Conservation (phyloP, 1,140 invertebrate species). For the Whitmania pigra region DNA sequence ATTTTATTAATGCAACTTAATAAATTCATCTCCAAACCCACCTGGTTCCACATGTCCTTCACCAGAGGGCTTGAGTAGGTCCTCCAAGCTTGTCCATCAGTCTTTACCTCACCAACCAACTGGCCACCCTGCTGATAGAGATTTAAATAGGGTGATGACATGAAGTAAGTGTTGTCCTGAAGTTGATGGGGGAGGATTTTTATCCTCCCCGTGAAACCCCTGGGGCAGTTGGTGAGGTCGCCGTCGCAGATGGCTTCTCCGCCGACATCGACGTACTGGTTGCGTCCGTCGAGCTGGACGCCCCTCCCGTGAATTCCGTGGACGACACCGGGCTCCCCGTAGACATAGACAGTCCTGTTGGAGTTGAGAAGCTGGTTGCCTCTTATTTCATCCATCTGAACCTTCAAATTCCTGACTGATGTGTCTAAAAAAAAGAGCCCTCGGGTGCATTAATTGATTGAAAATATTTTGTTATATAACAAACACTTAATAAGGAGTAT, state of each 20-base stretch:
- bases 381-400: slow-evolving; percentile 28
- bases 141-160: slow-evolving; percentile 35
- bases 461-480: too few species aligned
- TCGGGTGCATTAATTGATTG: slow-evolving; percentile 4
- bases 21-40: too few species aligned
- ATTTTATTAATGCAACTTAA: too few species aligned
- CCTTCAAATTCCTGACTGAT: slow-evolving; percentile 27
- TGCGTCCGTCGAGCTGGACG: slow-evolving; percentile 30
- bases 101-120: slow-evolving; percentile 32
- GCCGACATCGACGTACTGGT: slow-evolving; percentile 35
- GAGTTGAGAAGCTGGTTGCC: slow-evolving; percentile 30
- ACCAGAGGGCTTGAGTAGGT: slow-evolving; percentile 30
- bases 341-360: slow-evolving; percentile 26
- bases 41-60: slow-evolving; percentile 31
- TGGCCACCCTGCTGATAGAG: slow-evolving; percentile 35
- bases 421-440: background rate
- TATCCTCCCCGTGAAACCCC: slow-evolving; percentile 33
- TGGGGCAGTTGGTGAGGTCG: slow-evolving; percentile 31
- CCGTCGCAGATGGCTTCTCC: slow-evolving; percentile 31
- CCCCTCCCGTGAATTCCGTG: slow-evolving; percentile 24
- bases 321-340: slow-evolving; percentile 27
- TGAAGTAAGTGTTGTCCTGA: slow-evolving; percentile 33
- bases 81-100: slow-evolving; percentile 31
- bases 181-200: slow-evolving; percentile 30
- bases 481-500: too few species aligned